A percentile compares a stretch with the other conserved stretches of the same genome.
phyloP scores from a whole-genome alignment of 2,113 vertebrate genomes.

The Rhynchomys soricoides region DNA sequence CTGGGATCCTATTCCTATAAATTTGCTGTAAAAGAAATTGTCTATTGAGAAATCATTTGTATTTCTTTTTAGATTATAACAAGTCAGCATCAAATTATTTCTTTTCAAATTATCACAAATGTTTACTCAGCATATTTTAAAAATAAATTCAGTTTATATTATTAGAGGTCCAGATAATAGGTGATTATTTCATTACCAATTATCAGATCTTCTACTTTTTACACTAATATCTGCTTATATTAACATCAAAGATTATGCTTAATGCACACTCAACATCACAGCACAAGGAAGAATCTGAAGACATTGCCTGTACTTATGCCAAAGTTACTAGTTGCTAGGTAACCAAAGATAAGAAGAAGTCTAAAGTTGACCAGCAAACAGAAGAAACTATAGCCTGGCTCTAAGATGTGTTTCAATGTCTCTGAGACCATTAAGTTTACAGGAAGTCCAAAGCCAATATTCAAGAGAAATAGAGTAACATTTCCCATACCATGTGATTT shows the following conservation, averaged over 20 bases:
- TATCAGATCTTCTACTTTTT: conserved; percentile 3
- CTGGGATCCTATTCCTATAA: conserved; percentile 50
- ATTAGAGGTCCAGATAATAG: background rate
- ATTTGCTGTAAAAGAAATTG: background rate
- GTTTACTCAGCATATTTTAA: conserved; percentile 41
- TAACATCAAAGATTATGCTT: conserved; percentile 33
- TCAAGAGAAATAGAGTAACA: background rate
- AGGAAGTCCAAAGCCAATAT: background rate
- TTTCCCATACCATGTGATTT: background rate
- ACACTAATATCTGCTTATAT: background rate
- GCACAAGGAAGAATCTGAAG: background rate
- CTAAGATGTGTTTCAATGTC: background rate
- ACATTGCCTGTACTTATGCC: background rate
- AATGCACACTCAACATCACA: conserved; percentile 27
- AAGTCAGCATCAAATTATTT: conserved; percentile 57
- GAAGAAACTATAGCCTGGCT: background rate
- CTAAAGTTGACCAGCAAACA: conserved; percentile 12
- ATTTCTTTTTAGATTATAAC: conserved; percentile 41
- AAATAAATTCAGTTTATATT: conserved; percentile 25
- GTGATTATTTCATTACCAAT: conserved; percentile 12
- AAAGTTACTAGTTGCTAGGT: conserved; percentile 49
- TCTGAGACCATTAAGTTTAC: background rate
- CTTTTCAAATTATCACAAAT: conserved; percentile 23
- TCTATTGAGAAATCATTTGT: conserved; percentile 49
- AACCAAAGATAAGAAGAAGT: conserved; percentile 18